Conservation (phyloP, 2,888 invertebrate genomes). For the Theodoxus fluviatilis region DNA sequence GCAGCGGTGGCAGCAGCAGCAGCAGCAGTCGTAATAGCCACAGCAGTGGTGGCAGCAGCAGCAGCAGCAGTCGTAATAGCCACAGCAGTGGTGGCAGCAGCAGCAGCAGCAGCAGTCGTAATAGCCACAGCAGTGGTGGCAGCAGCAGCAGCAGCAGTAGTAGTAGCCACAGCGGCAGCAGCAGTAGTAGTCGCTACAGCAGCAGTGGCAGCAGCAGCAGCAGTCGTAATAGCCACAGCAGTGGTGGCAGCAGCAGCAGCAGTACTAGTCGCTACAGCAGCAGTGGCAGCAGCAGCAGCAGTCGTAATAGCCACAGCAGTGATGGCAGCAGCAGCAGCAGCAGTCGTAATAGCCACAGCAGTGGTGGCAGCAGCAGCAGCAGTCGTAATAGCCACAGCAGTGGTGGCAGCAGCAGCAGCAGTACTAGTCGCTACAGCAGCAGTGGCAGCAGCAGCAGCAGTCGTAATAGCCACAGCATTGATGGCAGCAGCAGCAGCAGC, state of each 20-base stretch:
- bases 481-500: conserved; percentile 11
- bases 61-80: background rate
- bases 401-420: too few species aligned
- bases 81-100: background rate
- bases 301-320: conserved; percentile 10
- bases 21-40: too few species aligned
- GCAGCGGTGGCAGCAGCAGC: too few species aligned
- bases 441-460: background rate
- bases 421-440: background rate
- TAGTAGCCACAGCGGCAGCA: background rate
- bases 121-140: conserved; percentile 5
- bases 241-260: conserved; percentile 18
- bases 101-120: background rate
- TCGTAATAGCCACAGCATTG: background rate
- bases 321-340: background rate
- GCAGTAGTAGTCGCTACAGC: conserved; percentile 5
- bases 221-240: background rate
- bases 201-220: conserved; percentile 2
- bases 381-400: too few species aligned
- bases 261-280: conserved; percentile 14
- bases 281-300: conserved; percentile 17
- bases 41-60: too few species aligned
- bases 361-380: too few species aligned
- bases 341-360: background rate
- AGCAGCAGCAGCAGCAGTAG: conserved; percentile 18